Conservation (phyloP, 1,140 invertebrate genomes). For the Drosophila mayri region DNA sequence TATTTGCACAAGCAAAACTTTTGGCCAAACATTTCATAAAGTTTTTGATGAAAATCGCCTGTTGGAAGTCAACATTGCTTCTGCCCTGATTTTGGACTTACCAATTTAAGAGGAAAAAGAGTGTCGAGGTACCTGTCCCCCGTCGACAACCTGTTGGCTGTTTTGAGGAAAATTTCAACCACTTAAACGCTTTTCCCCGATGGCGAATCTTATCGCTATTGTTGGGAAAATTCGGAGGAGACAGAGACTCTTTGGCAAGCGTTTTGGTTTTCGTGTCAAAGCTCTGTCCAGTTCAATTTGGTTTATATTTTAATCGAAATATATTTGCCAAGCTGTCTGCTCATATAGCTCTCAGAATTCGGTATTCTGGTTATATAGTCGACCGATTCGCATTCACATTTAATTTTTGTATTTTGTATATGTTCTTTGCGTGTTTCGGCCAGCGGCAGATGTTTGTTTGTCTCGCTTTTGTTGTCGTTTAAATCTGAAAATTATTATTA, state of each 20-base stretch:
- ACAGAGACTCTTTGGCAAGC: conserved; percentile 66
- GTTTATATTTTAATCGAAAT: conserved; percentile 80
- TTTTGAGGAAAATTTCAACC: not conserved
- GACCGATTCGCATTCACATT: conserved; percentile 11
- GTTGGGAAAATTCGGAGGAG: conserved; percentile 11
- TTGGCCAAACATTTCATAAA: conserved; percentile 15
- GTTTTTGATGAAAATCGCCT: conserved; percentile 7
- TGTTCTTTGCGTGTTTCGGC: conserved; percentile 22
- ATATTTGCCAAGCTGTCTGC: conserved; percentile 75
- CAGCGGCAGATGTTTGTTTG: conserved; percentile 47
- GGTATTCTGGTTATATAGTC: conserved; percentile 40
- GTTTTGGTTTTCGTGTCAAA: conserved; percentile 71
- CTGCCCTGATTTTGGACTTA: conserved; percentile 30
- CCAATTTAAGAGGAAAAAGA: conserved; percentile 27
- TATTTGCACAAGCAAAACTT: conserved; percentile 13
- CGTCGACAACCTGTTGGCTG: conserved; percentile 65
- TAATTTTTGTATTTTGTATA: conserved; percentile 9
- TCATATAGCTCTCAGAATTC: conserved; percentile 35
- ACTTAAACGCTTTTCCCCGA: conserved; percentile 28
- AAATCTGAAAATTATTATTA: conserved; percentile 81
- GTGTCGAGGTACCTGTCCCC: conserved; percentile 8
- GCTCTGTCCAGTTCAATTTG: conserved; percentile 75
- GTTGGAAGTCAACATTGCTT: no score
- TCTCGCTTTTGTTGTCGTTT: conserved; percentile 66
- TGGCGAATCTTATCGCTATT: conserved; percentile 36